Conservation (phyloP, 2,888 invertebrate genomes). For the Phortica magna region DNA sequence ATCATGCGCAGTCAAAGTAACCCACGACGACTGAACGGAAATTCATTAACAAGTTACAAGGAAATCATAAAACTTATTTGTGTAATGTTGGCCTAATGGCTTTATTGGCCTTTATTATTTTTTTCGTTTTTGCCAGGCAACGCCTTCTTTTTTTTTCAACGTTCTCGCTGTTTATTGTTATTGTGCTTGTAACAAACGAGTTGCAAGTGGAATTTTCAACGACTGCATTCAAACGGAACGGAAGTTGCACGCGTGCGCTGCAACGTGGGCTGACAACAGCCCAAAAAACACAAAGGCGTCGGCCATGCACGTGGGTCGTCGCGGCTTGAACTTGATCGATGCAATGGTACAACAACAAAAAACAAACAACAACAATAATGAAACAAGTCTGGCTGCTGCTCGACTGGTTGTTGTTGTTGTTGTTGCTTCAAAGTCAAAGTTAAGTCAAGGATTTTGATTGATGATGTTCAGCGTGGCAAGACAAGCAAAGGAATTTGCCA, state of each 20-base stretch:
- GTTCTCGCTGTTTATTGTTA: neutral
- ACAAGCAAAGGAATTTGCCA: too few relatives aligned
- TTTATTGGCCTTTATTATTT: constrained; percentile 13
- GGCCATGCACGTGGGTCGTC: neutral
- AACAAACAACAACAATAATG: too few relatives aligned
- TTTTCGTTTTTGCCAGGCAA: neutral
- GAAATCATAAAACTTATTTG: constrained; percentile 36
- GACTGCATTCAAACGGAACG: constrained; percentile 26
- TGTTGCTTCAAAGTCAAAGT: neutral
- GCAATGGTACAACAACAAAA: too few relatives aligned
- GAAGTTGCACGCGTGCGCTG: constrained; percentile 23
- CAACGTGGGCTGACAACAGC: neutral
- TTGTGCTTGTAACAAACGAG: neutral
- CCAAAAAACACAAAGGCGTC: neutral
- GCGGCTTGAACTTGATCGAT: constrained; percentile 17
- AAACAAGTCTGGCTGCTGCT: too few relatives aligned
- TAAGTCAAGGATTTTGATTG: neutral
- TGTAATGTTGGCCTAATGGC: constrained; percentile 35
- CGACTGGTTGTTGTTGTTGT: neutral
- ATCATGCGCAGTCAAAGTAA: too few relatives aligned
- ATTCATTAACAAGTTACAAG: constrained; percentile 65
- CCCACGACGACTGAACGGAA: constrained; percentile 57
- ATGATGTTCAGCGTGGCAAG: too few relatives aligned
- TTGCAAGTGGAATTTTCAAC: neutral
- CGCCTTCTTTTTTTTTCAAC: neutral